A percentile compares a stretch with the other conserved stretches of the same genome.
phyloP scores from a whole-genome alignment of 2,797 vertebrate species.

The Synanceia verrucosa region DNA sequence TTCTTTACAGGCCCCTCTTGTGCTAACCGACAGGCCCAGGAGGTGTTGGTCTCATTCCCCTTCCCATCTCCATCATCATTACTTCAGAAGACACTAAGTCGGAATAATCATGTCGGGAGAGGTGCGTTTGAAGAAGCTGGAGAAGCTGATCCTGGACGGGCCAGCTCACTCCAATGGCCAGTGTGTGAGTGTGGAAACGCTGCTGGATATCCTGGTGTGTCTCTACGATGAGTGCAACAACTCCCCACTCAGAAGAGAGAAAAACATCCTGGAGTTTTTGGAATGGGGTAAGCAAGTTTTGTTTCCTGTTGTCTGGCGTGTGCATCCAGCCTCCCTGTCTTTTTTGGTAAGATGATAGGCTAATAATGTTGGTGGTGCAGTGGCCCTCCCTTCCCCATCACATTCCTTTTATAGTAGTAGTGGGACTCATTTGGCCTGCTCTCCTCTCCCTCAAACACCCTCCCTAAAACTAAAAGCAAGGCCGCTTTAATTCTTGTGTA shows the following conservation, averaged over 20 bases:
- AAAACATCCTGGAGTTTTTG: slow-evolving; percentile 95
- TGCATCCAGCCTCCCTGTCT: slow-evolving; percentile 42
- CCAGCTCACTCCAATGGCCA: slow-evolving; percentile 90
- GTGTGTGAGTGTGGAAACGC: slow-evolving; percentile 94
- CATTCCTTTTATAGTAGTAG: slow-evolving; percentile 81
- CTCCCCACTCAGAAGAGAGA: slow-evolving; percentile 95
- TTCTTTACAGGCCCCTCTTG: slow-evolving; percentile 52
- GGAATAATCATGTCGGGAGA: slow-evolving; percentile 93
- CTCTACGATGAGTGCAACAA: slow-evolving; percentile 98
- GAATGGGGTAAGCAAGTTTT: slow-evolving; percentile 92
- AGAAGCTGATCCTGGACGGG: slow-evolving; percentile 95
- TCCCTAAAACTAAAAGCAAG: slow-evolving; percentile 40
- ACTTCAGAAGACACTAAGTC: slow-evolving; percentile 22
- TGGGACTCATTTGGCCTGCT: slow-evolving; percentile 65
- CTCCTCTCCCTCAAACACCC: slow-evolving; percentile 41
- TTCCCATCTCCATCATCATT: slow-evolving; percentile 37
- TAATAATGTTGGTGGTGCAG: slow-evolving; percentile 69
- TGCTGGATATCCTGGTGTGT: slow-evolving; percentile 97
- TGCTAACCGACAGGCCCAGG: slow-evolving; percentile 54
- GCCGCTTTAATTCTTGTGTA: slow-evolving; percentile 28
- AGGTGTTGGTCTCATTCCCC: slow-evolving; percentile 16
- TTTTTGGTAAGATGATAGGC: slow-evolving; percentile 64
- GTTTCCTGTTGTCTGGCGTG: slow-evolving; percentile 6
- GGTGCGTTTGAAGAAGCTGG: slow-evolving; percentile 98
- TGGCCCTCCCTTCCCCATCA: slow-evolving; percentile 76